phyloP scores from a whole-genome alignment of 2,113 vertebrate species.

The Strix uralensis region DNA sequence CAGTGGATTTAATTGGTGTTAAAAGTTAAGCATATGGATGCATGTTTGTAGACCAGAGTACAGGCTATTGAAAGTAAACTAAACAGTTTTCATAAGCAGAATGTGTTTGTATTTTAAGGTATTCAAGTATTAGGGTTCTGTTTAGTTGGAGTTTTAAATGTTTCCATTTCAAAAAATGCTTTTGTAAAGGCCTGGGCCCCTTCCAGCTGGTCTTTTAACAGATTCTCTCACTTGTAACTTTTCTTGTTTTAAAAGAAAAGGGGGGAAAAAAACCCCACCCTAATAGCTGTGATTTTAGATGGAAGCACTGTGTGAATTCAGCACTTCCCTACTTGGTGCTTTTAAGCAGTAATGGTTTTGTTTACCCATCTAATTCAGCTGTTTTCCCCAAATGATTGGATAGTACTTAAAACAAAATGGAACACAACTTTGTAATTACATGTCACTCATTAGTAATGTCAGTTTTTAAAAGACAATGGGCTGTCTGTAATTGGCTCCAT shows the following conservation, averaged over 20 bases:
- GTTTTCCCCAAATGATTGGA: not conserved
- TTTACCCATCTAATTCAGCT: not conserved
- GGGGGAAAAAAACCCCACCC: fast-evolving
- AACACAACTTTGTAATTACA: not conserved
- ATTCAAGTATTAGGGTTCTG: not conserved
- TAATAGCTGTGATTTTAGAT: not conserved
- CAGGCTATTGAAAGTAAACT: not conserved
- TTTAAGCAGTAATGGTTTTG: not conserved
- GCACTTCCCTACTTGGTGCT: not conserved
- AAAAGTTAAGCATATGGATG: not conserved
- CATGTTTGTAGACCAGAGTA: not conserved
- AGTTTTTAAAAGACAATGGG: not conserved
- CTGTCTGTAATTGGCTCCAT: not conserved
- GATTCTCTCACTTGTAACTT: not conserved
- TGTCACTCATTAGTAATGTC: not conserved
- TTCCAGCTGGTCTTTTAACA: not conserved
- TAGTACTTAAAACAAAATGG: not conserved
- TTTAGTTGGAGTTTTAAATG: not conserved
- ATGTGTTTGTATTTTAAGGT: not conserved
- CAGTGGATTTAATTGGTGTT: not conserved
- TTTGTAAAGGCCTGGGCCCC: not conserved
- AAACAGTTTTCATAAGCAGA: not conserved
- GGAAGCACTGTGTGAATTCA: not conserved
- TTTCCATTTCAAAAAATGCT: not conserved
- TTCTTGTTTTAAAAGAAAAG: not conserved